phyloP scores from a whole-genome alignment of 2,113 vertebrate genomes.

The Alaudala cheleensis region DNA sequence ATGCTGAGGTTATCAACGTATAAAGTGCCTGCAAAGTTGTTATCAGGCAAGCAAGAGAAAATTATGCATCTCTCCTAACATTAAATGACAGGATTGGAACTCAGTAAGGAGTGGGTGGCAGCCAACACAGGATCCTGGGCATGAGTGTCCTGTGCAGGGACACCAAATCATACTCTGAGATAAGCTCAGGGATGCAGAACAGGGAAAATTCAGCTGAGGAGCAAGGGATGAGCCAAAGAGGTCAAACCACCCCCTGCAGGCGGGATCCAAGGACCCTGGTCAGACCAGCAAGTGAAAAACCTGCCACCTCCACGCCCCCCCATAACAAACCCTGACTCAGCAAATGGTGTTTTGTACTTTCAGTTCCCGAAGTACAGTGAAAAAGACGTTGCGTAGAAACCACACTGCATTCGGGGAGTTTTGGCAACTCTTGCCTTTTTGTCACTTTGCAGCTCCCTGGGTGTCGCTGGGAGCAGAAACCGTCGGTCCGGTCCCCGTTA shows the following conservation, averaged over 20 bases:
- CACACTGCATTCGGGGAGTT: neutral
- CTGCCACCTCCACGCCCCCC: neutral
- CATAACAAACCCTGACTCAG: neutral
- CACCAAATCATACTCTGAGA: neutral
- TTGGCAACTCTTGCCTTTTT: slow-evolving; percentile 53
- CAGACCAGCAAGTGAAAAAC: neutral
- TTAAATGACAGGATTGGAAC: neutral
- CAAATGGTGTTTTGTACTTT: neutral
- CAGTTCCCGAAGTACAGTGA: neutral
- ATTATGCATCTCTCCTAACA: neutral
- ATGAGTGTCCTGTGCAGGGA: neutral
- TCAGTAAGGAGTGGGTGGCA: neutral
- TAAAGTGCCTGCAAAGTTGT: neutral
- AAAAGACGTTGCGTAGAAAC: neutral
- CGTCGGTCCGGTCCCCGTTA: slow-evolving; percentile 25
- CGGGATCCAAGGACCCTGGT: neutral
- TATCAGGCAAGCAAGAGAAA: neutral
- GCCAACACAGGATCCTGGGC: neutral
- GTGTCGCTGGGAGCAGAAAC: slow-evolving; percentile 45
- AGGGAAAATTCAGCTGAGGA: neutral
- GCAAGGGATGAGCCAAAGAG: neutral
- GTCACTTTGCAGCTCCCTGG: slow-evolving; percentile 41
- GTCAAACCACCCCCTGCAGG: neutral
- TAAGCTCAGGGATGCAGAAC: neutral
- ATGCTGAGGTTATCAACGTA: neutral